phyloP scores from a whole-genome alignment of 2,113 vertebrate species.

The Poeciliopsis turrubarensis region DNA sequence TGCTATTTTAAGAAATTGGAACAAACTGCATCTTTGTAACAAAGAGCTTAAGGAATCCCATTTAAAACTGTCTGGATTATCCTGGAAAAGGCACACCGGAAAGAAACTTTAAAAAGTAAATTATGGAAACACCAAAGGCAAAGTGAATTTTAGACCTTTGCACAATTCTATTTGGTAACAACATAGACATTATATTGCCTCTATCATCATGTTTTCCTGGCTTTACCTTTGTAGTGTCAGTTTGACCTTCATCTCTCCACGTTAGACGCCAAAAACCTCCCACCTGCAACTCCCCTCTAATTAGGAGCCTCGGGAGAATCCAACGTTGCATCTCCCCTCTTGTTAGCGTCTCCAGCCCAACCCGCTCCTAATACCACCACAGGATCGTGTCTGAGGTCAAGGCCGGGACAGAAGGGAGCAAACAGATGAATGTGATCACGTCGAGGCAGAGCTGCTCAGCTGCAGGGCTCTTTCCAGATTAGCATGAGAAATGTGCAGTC shows the following conservation, averaged over 20 bases:
- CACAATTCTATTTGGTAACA: neutral
- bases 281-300: slow-evolving; percentile 65
- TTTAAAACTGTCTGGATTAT: neutral
- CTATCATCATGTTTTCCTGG: slow-evolving; percentile 5
- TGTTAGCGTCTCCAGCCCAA: slow-evolving; percentile 58
- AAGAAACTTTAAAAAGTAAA: neutral
- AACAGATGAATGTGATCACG: slow-evolving; percentile 31
- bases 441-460: slow-evolving; percentile 24
- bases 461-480: slow-evolving; percentile 29
- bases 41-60: neutral
- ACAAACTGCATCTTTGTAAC: neutral
- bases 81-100: neutral
- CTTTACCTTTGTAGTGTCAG: slow-evolving; percentile 14
- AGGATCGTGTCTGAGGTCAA: slow-evolving; percentile 64
- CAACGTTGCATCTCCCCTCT: slow-evolving; percentile 51
- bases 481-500: slow-evolving; percentile 65
- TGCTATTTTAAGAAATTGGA: too few relatives aligned
- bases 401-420: slow-evolving; percentile 48
- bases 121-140: neutral
- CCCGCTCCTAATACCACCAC: slow-evolving; percentile 45
- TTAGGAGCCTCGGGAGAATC: slow-evolving; percentile 48
- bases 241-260: slow-evolving; percentile 20
- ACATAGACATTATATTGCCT: slow-evolving; percentile 13
- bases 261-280: slow-evolving; percentile 43
- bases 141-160: too few relatives aligned